Evolutionary conservation across 23 tunicate species (phyloP), one percentile per base, ranked within the genome.

Genomic region (Botrylloides violaceus): DNA sequence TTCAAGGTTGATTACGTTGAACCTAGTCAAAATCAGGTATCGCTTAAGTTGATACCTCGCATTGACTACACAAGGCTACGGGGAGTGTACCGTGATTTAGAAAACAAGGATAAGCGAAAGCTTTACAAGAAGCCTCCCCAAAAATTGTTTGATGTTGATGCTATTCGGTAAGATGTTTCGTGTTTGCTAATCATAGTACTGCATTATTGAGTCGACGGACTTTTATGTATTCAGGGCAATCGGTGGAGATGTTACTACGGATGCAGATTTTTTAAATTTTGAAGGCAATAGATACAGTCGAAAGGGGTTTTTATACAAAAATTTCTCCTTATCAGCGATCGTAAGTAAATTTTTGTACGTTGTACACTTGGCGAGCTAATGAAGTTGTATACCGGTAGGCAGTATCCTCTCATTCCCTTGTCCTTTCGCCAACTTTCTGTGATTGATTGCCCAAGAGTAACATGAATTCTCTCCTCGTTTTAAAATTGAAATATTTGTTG

Each of bases 81-180:
- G 15, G 90, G 90, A 12, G 71, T 57, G 27, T 82, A 88, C 55
- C 66, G 82, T 1, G 74, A 68, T 39, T 71, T 36, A 66, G 80
- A 83, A 58, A 82, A 83, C 37, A 71, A 65, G 32, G 87, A 84
- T 20, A 76, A 63, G 64, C 72, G 66, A 7, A 72, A 75, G 49
- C 64, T 80, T 4, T 76, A 63, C 48, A 86, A 81, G 61, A 63
- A 82, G 35, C 94, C 94, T 2, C 98, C 98, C 2, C 98, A 83
- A 38, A 93, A 93, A 70, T 66, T 86, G 53, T 86, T 93, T 59
- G 87, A 93, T 78, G 85, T 77, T 26, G 98, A 93, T 32, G 81
- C 74, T 19, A 81, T 93, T 0, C 66, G 94, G 96, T 89, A 58
- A 1, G 71, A 71, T 19, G 15, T 33, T 0, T 22, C 15, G 15